Conservation (phyloP, 2,113 vertebrate species). For the Potamarius usumacintae region DNA sequence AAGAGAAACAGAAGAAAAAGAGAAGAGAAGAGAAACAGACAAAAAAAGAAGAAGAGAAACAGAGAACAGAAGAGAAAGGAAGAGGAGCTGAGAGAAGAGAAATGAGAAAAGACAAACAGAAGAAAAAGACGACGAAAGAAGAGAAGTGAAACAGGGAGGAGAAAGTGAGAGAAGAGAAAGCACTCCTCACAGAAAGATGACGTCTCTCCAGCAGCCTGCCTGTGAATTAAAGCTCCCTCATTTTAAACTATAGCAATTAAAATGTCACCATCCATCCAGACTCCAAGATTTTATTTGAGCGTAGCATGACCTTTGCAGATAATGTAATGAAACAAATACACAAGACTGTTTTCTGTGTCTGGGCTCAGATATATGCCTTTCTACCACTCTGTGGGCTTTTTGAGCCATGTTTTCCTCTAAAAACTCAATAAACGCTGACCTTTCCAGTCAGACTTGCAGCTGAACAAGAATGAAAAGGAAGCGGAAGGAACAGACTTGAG, state of each 20-base stretch:
- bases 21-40: too few species aligned
- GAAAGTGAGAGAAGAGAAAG: background rate
- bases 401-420: conserved; percentile 44
- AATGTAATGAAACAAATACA: conserved; percentile 44
- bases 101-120: background rate
- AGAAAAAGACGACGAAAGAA: background rate
- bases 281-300: conserved; percentile 31
- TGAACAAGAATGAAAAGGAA: conserved; percentile 52
- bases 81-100: too few species aligned
- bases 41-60: background rate
- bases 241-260: conserved; percentile 46
- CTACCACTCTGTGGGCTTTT: conserved; percentile 36
- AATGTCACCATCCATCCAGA: conserved; percentile 41
- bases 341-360: conserved; percentile 11
- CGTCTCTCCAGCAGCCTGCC: background rate
- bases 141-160: background rate
- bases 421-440: conserved; percentile 61
- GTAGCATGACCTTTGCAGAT: conserved; percentile 46
- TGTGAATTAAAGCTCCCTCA: conserved; percentile 19
- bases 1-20: too few species aligned
- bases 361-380: conserved; percentile 4
- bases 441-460: conserved; percentile 61
- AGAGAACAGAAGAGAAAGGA: too few species aligned
- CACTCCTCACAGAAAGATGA: background rate
- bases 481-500: conserved; percentile 43